Evolutionary conservation across 2,113 vertebrate genomes (phyloP), one percentile per base, ranked within the genome.

Genomic region (Pelmatolapia mariae): DNA sequence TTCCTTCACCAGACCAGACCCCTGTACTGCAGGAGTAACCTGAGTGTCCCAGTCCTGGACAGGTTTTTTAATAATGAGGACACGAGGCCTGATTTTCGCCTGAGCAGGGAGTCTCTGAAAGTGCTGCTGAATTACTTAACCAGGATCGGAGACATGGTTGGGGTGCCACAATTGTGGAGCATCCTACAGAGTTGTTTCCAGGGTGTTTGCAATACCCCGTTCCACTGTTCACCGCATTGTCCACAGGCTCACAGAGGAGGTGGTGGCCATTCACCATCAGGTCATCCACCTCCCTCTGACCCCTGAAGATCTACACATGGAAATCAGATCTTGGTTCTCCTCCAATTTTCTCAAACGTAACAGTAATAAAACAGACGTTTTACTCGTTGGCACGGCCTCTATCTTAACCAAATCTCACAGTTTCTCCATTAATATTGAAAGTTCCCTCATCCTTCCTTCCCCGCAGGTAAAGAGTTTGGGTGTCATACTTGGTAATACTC

Each of bases 1-100:
- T 99, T 99, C 89, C 99, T 98, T 0, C 38, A 52, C 50, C 50
- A 52, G 0, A 5, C 4, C 18, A 52, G 50, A 0, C 4, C 4
- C 1, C 18, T 52, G 50, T 52, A 5, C 8, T 52, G 50, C 50
- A 52, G 50, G 50, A 52, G 18, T 10, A 52, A 52, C 50, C 2
- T 52, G 50, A 10, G 4, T n/a, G 50, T 52, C 50, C 18, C 50
- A n/a, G 50, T n/a, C 4, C 50, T 0, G 4, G 50, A 5, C 18
- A 52, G 50, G 4, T 52, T n/a, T 52, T 10, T 52, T 52, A 52
- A 52, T 52, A n/a, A 52, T 52, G 3, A 52, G 5, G 18, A 52
- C 50, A 0, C 18, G 1, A 52, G 50, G 18, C 18, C 3, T 52
- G 50, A 10, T 52, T 52, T 52, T 10, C 5, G 8, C 18, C 50